Evolutionary conservation across 2,888 invertebrate species (phyloP).

Genomic region (Tinea trinotella): DNA sequence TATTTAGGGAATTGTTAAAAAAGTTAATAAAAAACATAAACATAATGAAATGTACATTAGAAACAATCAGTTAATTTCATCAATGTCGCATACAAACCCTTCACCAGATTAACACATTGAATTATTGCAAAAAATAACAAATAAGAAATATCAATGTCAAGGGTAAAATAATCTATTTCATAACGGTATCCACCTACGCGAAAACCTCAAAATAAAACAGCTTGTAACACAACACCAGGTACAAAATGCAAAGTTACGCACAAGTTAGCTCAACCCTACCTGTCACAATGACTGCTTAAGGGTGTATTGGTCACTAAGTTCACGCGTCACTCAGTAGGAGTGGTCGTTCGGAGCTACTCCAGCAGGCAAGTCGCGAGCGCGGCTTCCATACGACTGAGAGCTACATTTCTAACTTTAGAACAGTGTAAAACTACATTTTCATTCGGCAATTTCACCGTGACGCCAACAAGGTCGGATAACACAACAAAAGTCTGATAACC

Average conservation of each 20-base stretch:
- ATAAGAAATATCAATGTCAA: constrained; percentile 4
- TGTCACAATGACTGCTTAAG: neutral
- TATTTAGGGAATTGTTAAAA: no score
- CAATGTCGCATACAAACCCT: no score
- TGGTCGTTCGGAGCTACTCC: constrained; percentile 37
- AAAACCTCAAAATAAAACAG: constrained; percentile 54
- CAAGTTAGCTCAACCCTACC: constrained; percentile 12
- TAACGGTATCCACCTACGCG: constrained; percentile 43
- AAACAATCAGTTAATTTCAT: no score
- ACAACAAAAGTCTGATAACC: constrained; percentile 27
- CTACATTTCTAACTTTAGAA: constrained; percentile 54
- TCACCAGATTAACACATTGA: no score
- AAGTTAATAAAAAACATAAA: no score
- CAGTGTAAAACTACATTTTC: constrained; percentile 22
- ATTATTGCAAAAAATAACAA: no score
- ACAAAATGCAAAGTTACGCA: constrained; percentile 23
- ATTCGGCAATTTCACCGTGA: constrained; percentile 41
- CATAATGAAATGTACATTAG: no score
- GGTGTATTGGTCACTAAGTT: neutral
- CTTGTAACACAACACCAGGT: constrained; percentile 60
- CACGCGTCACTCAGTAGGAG: constrained; percentile 56
- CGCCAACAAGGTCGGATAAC: constrained; percentile 54
- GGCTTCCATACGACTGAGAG: constrained; percentile 64
- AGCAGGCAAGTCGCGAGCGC: constrained; percentile 50
- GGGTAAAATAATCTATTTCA: neutral